A percentile compares a stretch with the other conserved stretches of the same genome.
Evolutionary conservation across 92 coral and sea anemone genomes (phyloP).

Genomic region (Epizoanthus rinbou): DNA sequence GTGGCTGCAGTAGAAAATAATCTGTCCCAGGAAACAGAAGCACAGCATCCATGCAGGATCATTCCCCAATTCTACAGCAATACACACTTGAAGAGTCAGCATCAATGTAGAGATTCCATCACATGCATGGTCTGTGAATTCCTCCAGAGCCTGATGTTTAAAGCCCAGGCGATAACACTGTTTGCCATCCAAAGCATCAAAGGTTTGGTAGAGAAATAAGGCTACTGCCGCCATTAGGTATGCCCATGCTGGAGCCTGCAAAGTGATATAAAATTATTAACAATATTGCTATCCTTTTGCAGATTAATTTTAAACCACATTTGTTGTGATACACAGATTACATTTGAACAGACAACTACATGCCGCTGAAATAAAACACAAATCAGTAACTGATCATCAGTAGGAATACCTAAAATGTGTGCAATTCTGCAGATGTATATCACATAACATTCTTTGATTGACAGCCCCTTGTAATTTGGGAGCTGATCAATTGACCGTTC

Average conservation of each 20-base stretch:
- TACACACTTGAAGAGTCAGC: slow-evolving; percentile 21
- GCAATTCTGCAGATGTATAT: no score
- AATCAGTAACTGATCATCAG: no score
- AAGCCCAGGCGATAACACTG: slow-evolving; percentile 31
- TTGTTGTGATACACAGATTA: no score
- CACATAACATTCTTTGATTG: no score
- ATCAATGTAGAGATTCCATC: slow-evolving; percentile 24
- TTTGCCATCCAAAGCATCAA: slow-evolving; percentile 37
- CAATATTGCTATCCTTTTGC: no score
- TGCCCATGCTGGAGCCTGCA: slow-evolving; percentile 28
- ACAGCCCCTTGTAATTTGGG: no score
- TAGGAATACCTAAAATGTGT: no score
- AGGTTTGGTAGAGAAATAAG: slow-evolving; percentile 34
- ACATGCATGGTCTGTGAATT: slow-evolving; percentile 33
- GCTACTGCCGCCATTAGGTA: slow-evolving; percentile 4
- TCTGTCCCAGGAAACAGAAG: slow-evolving; percentile 17
- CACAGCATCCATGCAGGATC: slow-evolving; percentile 26
- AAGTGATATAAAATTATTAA: background rate
- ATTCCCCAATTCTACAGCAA: slow-evolving; percentile 7
- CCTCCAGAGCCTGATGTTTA: slow-evolving; percentile 34
- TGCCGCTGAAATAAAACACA: no score
- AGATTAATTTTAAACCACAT: no score
- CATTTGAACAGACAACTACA: no score
- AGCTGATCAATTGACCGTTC: no score
- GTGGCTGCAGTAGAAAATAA: slow-evolving; percentile 28